These are phyloP conservation scores for Ceyx cyanopectus DNA, from an alignment of 2,113 vertebrate species.

Conservation along the genomic window DNA sequence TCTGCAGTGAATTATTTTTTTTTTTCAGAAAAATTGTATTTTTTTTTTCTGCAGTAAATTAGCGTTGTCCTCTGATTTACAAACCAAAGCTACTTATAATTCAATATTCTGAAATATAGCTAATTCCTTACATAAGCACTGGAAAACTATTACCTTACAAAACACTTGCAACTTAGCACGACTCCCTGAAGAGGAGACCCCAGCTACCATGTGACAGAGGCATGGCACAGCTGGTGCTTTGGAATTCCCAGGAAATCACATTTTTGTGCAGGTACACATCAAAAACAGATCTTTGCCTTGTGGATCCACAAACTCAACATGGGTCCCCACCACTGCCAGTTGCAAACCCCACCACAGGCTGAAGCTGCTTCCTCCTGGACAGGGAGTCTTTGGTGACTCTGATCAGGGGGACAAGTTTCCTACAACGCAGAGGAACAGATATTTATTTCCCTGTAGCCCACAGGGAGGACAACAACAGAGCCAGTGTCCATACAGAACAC, in stretches of 20 bases:
- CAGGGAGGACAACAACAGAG: background rate
- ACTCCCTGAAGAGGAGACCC: background rate
- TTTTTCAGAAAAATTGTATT: background rate
- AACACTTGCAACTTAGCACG: fast-evolving
- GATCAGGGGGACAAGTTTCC: background rate
- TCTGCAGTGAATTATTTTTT: background rate
- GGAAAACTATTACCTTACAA: background rate
- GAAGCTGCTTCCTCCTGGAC: background rate
- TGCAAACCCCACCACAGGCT: background rate
- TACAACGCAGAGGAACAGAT: too few species aligned
- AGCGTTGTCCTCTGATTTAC: background rate
- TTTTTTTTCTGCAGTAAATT: background rate
- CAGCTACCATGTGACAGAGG: fast-evolving
- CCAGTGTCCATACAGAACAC: background rate
- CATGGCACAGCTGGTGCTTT: background rate
- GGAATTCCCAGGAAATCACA: background rate
- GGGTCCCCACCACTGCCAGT: background rate
- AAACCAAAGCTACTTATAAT: background rate
- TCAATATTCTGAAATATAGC: background rate
- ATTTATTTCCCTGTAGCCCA: background rate
- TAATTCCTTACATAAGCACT: background rate
- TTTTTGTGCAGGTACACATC: background rate
- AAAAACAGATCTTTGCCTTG: fast-evolving
- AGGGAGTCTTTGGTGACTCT: background rate
- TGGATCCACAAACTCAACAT: fast-evolving